These are phyloP conservation scores for Eubasilissa regina DNA, from an alignment of 1,140 invertebrate genomes.

Conservation along the genomic window DNA sequence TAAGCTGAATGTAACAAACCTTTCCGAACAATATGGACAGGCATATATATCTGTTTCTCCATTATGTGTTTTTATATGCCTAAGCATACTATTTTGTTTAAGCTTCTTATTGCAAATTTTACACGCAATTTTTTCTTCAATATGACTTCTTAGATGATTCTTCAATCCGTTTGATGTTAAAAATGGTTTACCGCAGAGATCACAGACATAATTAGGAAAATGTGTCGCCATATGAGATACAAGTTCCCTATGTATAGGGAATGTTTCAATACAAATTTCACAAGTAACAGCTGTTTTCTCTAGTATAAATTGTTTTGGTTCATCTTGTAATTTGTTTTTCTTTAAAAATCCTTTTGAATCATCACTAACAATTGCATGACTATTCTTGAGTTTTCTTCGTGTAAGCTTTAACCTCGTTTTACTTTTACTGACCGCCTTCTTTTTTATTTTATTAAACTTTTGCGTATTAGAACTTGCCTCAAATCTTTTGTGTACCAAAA, in stretches of 20 bases:
- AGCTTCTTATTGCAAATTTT: slow-evolving; percentile 26
- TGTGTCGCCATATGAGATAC: slow-evolving; percentile 14
- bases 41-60: neutral
- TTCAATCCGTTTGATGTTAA: neutral
- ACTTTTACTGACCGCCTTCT: too few species aligned
- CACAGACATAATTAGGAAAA: slow-evolving; percentile 43
- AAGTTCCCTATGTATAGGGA: neutral
- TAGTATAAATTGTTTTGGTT: slow-evolving; percentile 1
- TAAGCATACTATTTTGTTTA: neutral
- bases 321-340: neutral
- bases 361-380: neutral
- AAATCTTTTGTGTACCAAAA: too few species aligned
- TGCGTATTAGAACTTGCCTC: too few species aligned
- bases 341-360: neutral
- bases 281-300: slow-evolving; percentile 15
- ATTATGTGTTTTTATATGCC: slow-evolving; percentile 1
- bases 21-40: slow-evolving; percentile 4
- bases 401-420: too few species aligned
- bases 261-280: slow-evolving; percentile 28
- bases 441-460: too few species aligned
- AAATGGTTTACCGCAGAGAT: slow-evolving; percentile 36
- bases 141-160: neutral
- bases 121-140: slow-evolving; percentile 2
- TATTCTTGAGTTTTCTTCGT: too few species aligned
- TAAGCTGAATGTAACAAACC: neutral